Conservation (phyloP, 2,113 vertebrate species). For the Pipra filicauda region DNA sequence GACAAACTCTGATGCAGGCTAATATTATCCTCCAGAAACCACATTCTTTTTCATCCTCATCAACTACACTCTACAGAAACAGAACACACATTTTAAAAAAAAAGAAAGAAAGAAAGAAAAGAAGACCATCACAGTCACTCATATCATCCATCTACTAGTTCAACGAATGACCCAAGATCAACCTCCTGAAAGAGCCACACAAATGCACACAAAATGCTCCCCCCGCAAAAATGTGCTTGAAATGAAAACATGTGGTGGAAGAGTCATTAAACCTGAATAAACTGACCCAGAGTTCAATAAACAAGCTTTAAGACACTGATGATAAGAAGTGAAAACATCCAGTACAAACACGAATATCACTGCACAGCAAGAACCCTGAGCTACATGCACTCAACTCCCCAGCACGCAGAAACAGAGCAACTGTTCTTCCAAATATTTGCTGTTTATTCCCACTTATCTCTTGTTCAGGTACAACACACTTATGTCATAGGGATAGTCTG, state of each 20-base stretch:
- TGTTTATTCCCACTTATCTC: neutral
- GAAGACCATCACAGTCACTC: neutral
- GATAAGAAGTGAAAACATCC: constrained; percentile 58
- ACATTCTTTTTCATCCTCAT: neutral
- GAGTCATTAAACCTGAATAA: constrained; percentile 69
- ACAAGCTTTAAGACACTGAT: constrained; percentile 47
- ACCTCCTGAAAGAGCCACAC: neutral
- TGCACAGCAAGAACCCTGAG: neutral
- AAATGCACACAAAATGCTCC: neutral
- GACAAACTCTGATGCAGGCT: neutral
- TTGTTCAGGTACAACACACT: neutral
- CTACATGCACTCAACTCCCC: neutral
- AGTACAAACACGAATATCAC: constrained; percentile 25
- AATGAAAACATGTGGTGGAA: constrained; percentile 32
- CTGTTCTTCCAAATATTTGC: neutral
- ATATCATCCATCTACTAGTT: neutral
- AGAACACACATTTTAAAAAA: neutral
- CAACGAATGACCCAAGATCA: constrained; percentile 42
- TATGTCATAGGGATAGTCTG: neutral
- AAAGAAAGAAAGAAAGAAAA: neutral
- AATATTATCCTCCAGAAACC: neutral
- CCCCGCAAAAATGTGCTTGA: neutral
- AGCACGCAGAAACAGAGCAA: neutral
- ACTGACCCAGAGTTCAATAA: constrained; percentile 67
- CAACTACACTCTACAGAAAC: neutral